A percentile compares a stretch with the other conserved stretches of the same genome.
These are phyloP conservation scores for Busseola fusca DNA, from an alignment of 2,888 invertebrate genomes.

Conservation along the genomic window DNA sequence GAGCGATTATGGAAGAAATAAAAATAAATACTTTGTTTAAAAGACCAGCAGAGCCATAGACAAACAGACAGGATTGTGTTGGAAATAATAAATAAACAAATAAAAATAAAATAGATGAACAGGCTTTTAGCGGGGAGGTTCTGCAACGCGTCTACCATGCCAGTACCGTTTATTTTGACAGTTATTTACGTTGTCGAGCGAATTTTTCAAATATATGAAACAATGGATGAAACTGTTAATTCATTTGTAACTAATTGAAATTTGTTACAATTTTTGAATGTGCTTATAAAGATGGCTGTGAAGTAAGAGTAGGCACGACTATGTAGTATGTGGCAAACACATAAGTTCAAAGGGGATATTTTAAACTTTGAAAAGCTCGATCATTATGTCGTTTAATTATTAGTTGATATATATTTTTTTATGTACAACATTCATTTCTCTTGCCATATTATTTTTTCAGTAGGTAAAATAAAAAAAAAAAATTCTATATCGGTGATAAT, in stretches of 20 bases:
- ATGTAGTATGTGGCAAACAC: too few relatives aligned
- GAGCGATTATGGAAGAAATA: neutral
- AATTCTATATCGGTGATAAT: too few relatives aligned
- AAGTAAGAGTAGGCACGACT: too few relatives aligned
- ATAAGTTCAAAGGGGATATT: neutral
- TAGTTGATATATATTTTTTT: too few relatives aligned
- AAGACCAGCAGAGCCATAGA: neutral
- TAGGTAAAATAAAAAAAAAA: too few relatives aligned
- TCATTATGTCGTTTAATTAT: neutral
- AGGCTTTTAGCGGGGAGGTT: neutral
- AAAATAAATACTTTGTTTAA: too few relatives aligned
- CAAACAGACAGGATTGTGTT: neutral
- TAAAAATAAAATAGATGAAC: too few relatives aligned
- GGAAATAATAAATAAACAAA: too few relatives aligned
- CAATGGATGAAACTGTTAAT: neutral
- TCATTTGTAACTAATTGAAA: conserved; percentile 4
- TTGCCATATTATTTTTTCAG: too few relatives aligned
- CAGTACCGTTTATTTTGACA: neutral
- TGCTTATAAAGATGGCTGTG: neutral
- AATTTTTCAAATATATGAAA: neutral
- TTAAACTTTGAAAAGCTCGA: neutral
- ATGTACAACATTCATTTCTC: too few relatives aligned
- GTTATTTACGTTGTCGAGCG: neutral
- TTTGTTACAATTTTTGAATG: neutral
- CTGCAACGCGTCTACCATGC: neutral